Evolutionary conservation across 2,888 invertebrate species (phyloP).

Genomic region (Eupsilia transversa): DNA sequence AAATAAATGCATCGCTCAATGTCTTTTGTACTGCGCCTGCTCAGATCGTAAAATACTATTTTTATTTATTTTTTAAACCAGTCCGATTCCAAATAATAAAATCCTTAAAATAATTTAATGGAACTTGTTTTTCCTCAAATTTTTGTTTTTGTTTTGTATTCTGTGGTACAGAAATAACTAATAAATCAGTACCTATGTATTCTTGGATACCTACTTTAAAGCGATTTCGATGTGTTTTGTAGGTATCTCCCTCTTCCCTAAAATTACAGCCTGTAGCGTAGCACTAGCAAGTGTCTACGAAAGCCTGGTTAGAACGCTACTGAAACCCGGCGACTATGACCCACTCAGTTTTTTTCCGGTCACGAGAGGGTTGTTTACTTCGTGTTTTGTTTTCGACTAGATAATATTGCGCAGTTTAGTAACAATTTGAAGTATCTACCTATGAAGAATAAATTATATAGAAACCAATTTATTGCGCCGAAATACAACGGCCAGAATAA

Average conservation of each 20-base stretch:
- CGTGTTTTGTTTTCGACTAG: background rate
- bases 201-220: background rate
- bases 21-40: constrained; percentile 34
- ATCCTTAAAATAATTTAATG: constrained; percentile 4
- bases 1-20: constrained; percentile 39
- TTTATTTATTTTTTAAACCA: constrained; percentile 29
- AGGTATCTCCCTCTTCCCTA: background rate
- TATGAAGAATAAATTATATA: constrained; percentile 23
- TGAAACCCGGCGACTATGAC: background rate
- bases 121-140: constrained; percentile 28
- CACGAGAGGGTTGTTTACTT: constrained; percentile 16
- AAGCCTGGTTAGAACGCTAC: background rate
- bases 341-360: background rate
- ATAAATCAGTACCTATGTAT: background rate
- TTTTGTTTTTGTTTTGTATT: background rate
- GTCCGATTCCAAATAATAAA: constrained; percentile 12
- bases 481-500: constrained; percentile 9
- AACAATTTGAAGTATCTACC: background rate
- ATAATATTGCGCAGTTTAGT: constrained; percentile 28
- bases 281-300: background rate
- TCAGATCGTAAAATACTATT: constrained; percentile 25
- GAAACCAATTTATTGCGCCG: constrained; percentile 24
- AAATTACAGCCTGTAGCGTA: background rate
- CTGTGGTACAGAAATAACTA: background rate
- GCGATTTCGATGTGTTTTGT: background rate